Evolutionary conservation across 1,140 invertebrate genomes (phyloP), one percentile per base, ranked within the genome.

Genomic region (Leptoteleia sp.): DNA sequence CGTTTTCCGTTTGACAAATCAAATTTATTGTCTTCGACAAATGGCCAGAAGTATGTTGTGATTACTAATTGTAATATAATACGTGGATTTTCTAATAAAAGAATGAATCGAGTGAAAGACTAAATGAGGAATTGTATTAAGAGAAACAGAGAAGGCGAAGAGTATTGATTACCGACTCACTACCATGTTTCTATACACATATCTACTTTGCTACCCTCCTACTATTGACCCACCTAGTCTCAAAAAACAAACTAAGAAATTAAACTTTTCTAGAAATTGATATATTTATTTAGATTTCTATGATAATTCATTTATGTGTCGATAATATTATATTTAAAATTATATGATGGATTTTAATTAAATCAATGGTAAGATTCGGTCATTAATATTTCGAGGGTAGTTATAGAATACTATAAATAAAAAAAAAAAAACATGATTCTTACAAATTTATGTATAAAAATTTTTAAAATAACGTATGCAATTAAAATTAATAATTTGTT

Each of bases 121-220:
- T 22, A 57, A 7, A 67, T 61, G 29, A 29, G 15, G 7, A 54
- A 38, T 31, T 7, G n/a, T 27, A 25, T 54, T 27, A n/a, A 27
- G 72, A 61, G 59, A 50, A 75, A 79, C 55, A 65, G 71, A 68
- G 62, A 73, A 50, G 62, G 48, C 48, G 73, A 79, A 68, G 42
- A 79, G 76, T 79, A 79, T 79, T 79, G 76, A 79, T 79, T 73
- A 68, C 55, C 62, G 57, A 72, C 67, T 47, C 40, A 67, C 61
- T 67, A 61, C 68, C 37, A 52, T 71, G 75, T 71, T 71, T 77
- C 75, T 77, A 65, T 77, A 71, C 40, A 78, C 54, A 78, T 61
- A 55, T 68, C 55, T 62, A 71, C 54, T 78, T 47, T 72, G 29
- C 67, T 52, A 59, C 47, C 37, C 75, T 71, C 67, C 27, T 59